Conservation (phyloP, 2,888 invertebrate species). For the Drosophila nr. perissopoda region DNA sequence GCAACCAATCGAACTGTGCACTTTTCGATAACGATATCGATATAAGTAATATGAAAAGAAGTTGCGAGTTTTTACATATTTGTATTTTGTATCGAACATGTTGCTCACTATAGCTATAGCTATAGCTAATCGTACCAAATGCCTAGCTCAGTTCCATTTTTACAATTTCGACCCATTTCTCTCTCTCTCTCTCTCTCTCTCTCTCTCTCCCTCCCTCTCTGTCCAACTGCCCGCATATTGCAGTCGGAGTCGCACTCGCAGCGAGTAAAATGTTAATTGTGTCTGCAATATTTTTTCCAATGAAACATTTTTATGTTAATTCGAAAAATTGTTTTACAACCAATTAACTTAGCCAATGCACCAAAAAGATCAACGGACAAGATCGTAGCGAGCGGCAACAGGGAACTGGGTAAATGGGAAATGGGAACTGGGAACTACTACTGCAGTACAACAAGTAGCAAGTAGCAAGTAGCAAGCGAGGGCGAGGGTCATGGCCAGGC, state of each 20-base stretch:
- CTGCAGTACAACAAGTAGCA: not conserved
- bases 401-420: constrained; percentile 25
- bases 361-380: constrained; percentile 82
- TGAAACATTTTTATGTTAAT: constrained; percentile 81
- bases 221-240: constrained; percentile 43
- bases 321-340: constrained; percentile 80
- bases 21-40: constrained; percentile 2
- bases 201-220: not conserved
- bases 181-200: not conserved
- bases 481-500: constrained; percentile 26
- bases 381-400: constrained; percentile 58
- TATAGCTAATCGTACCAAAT: constrained; percentile 8
- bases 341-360: constrained; percentile 83
- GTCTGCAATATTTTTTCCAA: constrained; percentile 74
- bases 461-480: constrained; percentile 12
- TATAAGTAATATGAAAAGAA: not conserved
- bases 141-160: not conserved
- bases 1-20: not conserved
- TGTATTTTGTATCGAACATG: not conserved
- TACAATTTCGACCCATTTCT: not conserved
- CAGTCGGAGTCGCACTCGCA: constrained; percentile 15
- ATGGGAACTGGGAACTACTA: constrained; percentile 22
- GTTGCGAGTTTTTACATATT: not conserved
- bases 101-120: not conserved
- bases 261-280: constrained; percentile 61